Base-by-base conservation (phyloP, 1,140 invertebrate species). In the Papilio dardanus region DNA sequence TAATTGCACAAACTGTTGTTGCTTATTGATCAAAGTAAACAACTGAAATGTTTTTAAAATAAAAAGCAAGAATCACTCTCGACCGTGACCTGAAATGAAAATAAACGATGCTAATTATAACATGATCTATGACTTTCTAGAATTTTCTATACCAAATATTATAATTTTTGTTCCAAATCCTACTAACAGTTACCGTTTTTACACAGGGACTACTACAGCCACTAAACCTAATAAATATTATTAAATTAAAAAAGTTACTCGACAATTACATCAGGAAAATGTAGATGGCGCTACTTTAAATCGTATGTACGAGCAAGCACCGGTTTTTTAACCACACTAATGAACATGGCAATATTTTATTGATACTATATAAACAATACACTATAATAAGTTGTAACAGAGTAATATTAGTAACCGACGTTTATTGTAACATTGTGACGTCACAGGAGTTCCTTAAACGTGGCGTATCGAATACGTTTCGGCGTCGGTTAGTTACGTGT, bases 401-500 rank as follows among this genome's bases (percentile, higher is more conserved):
- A 31, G 5, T 33, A 35, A 67, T 67, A 5, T n/a, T n/a, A n/a
- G n/a, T n/a, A n/a, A n/a, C n/a, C n/a, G n/a, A n/a, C n/a, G n/a
- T n/a, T n/a, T 6, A 24, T 42, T 69, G 67, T 69, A 77, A 46
- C 30, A 28, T 68, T 73, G 54, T 81, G 78, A 82, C 83, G 83
- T 86, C 80, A 83, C 75, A 82, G 75, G 65, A 80, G 83, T 83
- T 78, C 75, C 82, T 76, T 84, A 83, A 88, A 90, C 89, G 86
- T 90, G 89, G 88, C 90, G 87, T 88, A 77, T 84, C 91, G 74
- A 88, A 93, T 87, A 78, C 88, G 87, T 88, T 87, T 91, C 86
- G 74, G 84, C 71, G 79, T 76, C 86, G 91, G 83, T 93, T 93
- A 90, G 88, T 93, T 91, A 86, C 74, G 69, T 85, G 83, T 89